These are phyloP conservation scores for Philopotamus ludificatus DNA, from an alignment of 1,140 invertebrate genomes.

Conservation along the genomic window DNA sequence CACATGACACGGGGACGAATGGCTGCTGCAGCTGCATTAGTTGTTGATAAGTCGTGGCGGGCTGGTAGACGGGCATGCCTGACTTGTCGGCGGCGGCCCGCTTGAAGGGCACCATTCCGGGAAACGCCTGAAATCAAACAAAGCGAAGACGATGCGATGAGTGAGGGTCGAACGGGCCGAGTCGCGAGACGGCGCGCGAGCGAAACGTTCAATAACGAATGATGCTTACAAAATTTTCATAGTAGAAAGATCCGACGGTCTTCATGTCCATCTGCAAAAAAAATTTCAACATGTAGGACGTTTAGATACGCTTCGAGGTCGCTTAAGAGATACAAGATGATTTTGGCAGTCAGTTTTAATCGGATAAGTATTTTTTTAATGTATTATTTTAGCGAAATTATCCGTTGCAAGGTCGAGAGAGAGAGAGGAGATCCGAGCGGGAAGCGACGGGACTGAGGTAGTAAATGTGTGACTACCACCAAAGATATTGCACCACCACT, in stretches of 20 bases:
- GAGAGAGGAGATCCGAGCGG: neutral
- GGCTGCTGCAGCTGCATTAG: constrained; percentile 93
- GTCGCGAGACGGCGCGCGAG: no score
- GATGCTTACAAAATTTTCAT: constrained; percentile 90
- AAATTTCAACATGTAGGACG: constrained; percentile 37
- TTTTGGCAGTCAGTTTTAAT: constrained; percentile 26
- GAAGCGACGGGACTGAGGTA: neutral
- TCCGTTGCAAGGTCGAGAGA: neutral
- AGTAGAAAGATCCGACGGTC: constrained; percentile 90
- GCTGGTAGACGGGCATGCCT: constrained; percentile 93
- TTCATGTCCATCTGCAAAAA: constrained; percentile 87
- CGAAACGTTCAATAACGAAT: no score
- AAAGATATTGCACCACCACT: constrained; percentile 11
- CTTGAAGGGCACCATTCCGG: constrained; percentile 88
- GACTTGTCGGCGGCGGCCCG: constrained; percentile 92
- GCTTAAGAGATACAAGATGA: constrained; percentile 14
- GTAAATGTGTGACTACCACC: constrained; percentile 21
- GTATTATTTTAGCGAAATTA: neutral
- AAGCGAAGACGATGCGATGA: neutral
- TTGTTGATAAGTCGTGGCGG: constrained; percentile 89
- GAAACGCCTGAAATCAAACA: constrained; percentile 73
- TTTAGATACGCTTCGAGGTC: no score
- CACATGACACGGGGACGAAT: constrained; percentile 90
- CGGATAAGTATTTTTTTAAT: neutral
- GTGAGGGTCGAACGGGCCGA: no score